phyloP scores from a whole-genome alignment of 2,797 vertebrate genomes.

The Acanthurus leucopareius region DNA sequence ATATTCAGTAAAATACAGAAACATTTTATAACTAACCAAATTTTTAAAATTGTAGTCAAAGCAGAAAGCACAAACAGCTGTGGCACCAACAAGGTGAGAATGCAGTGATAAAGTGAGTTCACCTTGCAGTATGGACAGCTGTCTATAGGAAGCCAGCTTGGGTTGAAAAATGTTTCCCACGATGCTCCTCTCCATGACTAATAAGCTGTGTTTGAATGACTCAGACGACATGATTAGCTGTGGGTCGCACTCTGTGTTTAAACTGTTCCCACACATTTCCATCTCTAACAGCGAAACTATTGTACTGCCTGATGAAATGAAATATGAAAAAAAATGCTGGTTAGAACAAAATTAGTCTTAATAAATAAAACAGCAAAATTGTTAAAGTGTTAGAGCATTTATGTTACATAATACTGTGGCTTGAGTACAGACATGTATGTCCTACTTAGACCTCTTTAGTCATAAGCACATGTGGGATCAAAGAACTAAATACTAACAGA shows the following conservation, averaged over 20 bases:
- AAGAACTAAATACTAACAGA: neutral
- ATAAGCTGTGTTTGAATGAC: conserved; percentile 84
- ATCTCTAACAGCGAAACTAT: conserved; percentile 73
- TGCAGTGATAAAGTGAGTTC: neutral
- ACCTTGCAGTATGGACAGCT: conserved; percentile 83
- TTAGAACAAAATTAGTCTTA: neutral
- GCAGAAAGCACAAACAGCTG: neutral
- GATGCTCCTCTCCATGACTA: conserved; percentile 89
- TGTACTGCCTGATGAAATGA: conserved; percentile 73
- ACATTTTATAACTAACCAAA: neutral
- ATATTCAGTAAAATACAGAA: neutral
- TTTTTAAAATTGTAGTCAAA: neutral
- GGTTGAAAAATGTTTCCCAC: conserved; percentile 89
- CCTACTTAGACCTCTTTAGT: neutral
- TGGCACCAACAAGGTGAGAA: neutral
- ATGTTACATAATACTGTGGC: neutral
- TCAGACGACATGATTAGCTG: conserved; percentile 85
- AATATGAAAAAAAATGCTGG: neutral
- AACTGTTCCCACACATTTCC: conserved; percentile 5
- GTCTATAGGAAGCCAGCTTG: conserved; percentile 89
- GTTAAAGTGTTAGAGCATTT: neutral
- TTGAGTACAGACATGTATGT: neutral
- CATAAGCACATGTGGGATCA: neutral
- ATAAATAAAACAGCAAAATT: neutral
- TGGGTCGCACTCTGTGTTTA: conserved; percentile 66